Conservation (phyloP, 2,888 invertebrate species). For the Megastigmus dorsalis region DNA sequence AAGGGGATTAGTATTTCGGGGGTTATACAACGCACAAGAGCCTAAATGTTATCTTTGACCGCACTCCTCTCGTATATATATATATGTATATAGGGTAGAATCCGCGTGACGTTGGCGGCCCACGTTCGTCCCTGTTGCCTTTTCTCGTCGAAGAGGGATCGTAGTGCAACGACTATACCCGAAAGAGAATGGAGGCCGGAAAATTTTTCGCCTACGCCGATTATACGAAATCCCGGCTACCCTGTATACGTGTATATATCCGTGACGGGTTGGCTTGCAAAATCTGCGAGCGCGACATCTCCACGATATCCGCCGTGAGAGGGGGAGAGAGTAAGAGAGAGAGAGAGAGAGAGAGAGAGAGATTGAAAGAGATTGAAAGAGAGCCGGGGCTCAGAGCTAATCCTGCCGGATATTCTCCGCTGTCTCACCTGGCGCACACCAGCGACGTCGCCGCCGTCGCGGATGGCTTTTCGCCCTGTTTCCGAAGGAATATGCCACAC, state of each 20-base stretch:
- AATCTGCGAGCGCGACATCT: neutral
- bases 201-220: conserved; percentile 6
- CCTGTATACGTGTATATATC: neutral
- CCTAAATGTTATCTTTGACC: conserved; percentile 65
- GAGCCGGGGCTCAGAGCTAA: conserved; percentile 54
- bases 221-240: too few species aligned
- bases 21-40: conserved; percentile 53
- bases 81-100: neutral
- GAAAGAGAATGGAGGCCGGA: neutral
- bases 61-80: neutral
- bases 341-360: conserved; percentile 30
- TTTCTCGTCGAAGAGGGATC: neutral
- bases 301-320: neutral
- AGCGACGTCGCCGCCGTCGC: too few species aligned
- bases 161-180: neutral
- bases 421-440: conserved; percentile 28
- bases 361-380: conserved; percentile 57
- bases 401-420: conserved; percentile 50
- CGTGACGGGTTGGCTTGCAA: neutral
- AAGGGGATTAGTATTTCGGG: conserved; percentile 69
- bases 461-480: conserved; percentile 41
- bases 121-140: neutral
- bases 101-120: neutral
- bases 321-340: neutral
- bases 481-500: neutral